Percentiles rank a stretch among this genome's conserved stretches.
Conservation (phyloP, 1,140 invertebrate genomes). For the Ips nitidus region DNA sequence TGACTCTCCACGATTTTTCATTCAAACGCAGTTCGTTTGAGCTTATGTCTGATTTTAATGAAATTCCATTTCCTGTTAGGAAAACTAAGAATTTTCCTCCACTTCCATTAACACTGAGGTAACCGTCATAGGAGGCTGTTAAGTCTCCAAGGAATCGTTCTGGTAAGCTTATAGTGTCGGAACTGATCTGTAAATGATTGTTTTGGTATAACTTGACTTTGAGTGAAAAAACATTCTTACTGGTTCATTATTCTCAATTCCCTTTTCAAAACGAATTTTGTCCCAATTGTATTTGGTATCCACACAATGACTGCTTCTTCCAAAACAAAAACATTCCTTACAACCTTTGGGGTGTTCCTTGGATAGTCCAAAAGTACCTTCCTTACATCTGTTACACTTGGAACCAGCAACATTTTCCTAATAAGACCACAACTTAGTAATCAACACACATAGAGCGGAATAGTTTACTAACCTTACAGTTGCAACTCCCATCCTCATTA, state of each 20-base stretch:
- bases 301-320: conserved; percentile 71
- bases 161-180: conserved; percentile 55
- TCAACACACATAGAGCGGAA: not conserved
- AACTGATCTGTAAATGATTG: conserved; percentile 18
- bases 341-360: conserved; percentile 75
- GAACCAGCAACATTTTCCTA: conserved; percentile 77
- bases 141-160: conserved; percentile 83
- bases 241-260: conserved; percentile 27
- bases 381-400: conserved; percentile 81
- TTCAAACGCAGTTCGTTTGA: conserved; percentile 58
- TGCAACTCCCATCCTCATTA: conserved; percentile 77
- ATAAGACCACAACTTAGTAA: conserved; percentile 32
- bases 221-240: conserved; percentile 12
- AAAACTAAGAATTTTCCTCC: conserved; percentile 35
- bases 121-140: conserved; percentile 90
- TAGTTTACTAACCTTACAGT: conserved; percentile 70
- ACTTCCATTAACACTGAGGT: conserved; percentile 58
- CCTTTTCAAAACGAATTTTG: conserved; percentile 32
- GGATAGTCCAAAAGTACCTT: conserved; percentile 80
- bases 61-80: conserved; percentile 39
- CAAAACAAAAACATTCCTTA: conserved; percentile 89
- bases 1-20: conserved; percentile 50
- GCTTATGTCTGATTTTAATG: conserved; percentile 30
- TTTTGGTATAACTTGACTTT: not conserved
- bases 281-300: conserved; percentile 79